Conservation (phyloP, 2,888 invertebrate genomes). For the Chymomyza procnemis region DNA sequence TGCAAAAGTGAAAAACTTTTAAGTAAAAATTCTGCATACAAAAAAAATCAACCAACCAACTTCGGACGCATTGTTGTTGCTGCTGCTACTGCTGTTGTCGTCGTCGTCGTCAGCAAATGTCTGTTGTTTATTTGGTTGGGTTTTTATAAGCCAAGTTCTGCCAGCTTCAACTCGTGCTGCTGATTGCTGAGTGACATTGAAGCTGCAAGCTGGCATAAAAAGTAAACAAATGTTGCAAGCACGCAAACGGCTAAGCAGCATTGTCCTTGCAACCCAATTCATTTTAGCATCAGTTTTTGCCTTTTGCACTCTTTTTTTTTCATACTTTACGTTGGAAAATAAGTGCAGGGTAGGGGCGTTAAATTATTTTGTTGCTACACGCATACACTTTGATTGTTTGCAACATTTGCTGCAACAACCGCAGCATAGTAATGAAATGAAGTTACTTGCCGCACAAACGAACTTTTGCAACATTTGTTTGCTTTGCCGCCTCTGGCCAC, state of each 20-base stretch:
- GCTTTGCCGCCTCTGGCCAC: neutral
- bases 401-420: constrained; percentile 30
- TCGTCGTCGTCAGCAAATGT: neutral
- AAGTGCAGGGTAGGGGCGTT: constrained; percentile 7
- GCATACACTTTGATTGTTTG: constrained; percentile 35
- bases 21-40: constrained; percentile 2
- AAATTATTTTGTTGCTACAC: constrained; percentile 35
- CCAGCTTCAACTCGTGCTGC: neutral
- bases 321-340: neutral
- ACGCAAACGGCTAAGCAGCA: constrained; percentile 26
- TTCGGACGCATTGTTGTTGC: neutral
- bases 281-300: constrained; percentile 41
- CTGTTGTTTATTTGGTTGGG: neutral
- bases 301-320: constrained; percentile 26
- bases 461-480: neutral
- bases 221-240: constrained; percentile 58
- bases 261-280: constrained; percentile 43
- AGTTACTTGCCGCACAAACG: neutral
- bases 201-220: constrained; percentile 48
- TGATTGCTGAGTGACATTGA: constrained; percentile 34
- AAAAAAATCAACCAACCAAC: neutral
- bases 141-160: constrained; percentile 23
- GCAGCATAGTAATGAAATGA: constrained; percentile 38
- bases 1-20: constrained; percentile 57
- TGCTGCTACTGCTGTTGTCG: neutral